Evolutionary conservation across 2,113 vertebrate species (phyloP).

Genomic region (Parus major): DNA sequence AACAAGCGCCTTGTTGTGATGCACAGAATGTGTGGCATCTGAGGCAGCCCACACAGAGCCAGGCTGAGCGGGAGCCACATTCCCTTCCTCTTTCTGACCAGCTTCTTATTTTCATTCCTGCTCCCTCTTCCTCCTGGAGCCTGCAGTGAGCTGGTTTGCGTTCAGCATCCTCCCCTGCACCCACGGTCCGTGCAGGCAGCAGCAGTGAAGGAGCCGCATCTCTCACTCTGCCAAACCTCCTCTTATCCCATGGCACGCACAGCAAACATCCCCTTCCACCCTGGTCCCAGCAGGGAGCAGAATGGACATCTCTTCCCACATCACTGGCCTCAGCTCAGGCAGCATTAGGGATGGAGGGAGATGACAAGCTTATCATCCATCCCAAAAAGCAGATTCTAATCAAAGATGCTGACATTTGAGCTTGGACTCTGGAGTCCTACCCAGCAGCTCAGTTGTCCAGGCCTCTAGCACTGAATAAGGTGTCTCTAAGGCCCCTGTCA

Average conservation of each 20-base stretch:
- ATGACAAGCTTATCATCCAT: not conserved
- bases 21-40: conserved; percentile 27
- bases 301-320: not conserved
- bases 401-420: not conserved
- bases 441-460: not conserved
- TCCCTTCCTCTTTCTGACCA: not conserved
- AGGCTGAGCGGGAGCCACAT: not conserved
- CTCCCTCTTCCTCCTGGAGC: not conserved
- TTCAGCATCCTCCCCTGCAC: not conserved
- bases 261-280: not conserved
- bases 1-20: conserved; percentile 49
- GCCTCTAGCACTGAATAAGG: not conserved
- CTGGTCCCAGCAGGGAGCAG: not conserved
- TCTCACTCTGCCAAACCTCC: not conserved
- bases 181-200: accelerated
- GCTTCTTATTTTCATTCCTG: not conserved
- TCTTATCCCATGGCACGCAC: accelerated
- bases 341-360: not conserved
- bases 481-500: not conserved
- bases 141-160: not conserved
- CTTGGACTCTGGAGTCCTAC: not conserved
- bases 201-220: not conserved
- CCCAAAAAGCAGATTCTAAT: not conserved
- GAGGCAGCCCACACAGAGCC: not conserved
- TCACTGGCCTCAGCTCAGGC: not conserved